Evolutionary conservation across 2,888 invertebrate genomes (phyloP).

Genomic region (Xestia xanthographa): DNA sequence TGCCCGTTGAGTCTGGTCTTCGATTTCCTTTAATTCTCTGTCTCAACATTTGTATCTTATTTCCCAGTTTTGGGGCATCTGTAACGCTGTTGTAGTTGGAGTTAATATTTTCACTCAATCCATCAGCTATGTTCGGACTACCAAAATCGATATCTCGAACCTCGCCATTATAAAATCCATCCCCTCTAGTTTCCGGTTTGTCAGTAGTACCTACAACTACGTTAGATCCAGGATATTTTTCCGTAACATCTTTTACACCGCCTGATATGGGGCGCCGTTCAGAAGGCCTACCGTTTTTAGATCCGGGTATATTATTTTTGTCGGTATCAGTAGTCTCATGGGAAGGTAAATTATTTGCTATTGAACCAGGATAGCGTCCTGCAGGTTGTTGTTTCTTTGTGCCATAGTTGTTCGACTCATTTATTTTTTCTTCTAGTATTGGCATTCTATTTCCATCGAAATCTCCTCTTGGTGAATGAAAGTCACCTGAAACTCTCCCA

Average conservation of each 20-base stretch:
- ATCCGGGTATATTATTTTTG: not conserved
- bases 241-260: not conserved
- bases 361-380: not conserved
- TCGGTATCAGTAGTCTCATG: not conserved
- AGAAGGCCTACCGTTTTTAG: not conserved
- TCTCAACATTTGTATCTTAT: not conserved
- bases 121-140: not conserved
- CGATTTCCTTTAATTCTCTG: constrained; percentile 10
- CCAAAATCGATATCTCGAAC: not conserved
- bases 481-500: constrained; percentile 1
- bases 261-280: constrained; percentile 4
- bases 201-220: constrained; percentile 3
- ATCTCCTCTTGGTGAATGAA: constrained; percentile 1
- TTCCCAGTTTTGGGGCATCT: constrained; percentile 3
- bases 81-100: not conserved
- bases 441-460: constrained; percentile 8
- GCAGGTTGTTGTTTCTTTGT: not conserved
- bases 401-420: not conserved
- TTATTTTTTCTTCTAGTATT: not conserved
- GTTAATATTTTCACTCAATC: not conserved
- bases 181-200: not conserved
- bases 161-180: not conserved
- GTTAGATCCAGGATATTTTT: constrained; percentile 35
- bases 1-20: not conserved
- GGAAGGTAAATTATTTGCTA: not conserved